phyloP scores from a whole-genome alignment of 2,888 invertebrate species.

The Drosophila sordidapex region DNA sequence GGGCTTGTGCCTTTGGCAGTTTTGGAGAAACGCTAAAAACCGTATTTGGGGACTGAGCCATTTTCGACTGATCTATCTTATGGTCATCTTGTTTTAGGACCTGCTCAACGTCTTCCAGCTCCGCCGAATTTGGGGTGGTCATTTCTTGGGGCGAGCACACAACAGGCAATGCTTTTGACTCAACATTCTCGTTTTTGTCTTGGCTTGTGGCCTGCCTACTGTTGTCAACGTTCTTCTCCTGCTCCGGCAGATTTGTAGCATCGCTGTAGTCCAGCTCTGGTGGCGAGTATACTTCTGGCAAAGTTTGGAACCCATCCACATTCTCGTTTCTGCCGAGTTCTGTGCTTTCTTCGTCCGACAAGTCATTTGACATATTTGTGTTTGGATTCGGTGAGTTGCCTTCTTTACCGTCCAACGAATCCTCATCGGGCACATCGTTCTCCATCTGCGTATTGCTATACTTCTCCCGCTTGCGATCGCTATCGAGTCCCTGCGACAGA shows the following conservation, averaged over 20 bases:
- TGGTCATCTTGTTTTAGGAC: background rate
- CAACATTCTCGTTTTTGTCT: background rate
- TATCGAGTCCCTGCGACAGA: constrained; percentile 1
- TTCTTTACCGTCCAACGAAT: background rate
- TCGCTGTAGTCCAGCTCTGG: background rate
- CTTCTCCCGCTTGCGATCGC: background rate
- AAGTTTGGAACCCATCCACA: background rate
- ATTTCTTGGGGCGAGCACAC: background rate
- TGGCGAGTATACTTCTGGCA: background rate
- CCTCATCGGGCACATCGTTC: background rate
- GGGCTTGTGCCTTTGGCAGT: background rate
- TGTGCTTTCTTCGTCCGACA: background rate
- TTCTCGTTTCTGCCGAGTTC: background rate
- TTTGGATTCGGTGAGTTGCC: background rate
- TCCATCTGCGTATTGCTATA: background rate
- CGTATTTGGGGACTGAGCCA: background rate
- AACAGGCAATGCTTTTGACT: background rate
- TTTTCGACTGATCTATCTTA: background rate
- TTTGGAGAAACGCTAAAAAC: background rate
- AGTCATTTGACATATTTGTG: background rate
- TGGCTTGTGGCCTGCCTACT: background rate
- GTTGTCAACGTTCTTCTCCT: background rate
- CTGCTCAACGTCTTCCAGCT: background rate
- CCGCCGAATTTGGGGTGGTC: background rate
- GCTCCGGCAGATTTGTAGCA: background rate